A percentile compares a stretch with the other conserved stretches of the same genome.
Conservation (phyloP, 2,797 vertebrate genomes). For the Hephaestus fuliginosus region DNA sequence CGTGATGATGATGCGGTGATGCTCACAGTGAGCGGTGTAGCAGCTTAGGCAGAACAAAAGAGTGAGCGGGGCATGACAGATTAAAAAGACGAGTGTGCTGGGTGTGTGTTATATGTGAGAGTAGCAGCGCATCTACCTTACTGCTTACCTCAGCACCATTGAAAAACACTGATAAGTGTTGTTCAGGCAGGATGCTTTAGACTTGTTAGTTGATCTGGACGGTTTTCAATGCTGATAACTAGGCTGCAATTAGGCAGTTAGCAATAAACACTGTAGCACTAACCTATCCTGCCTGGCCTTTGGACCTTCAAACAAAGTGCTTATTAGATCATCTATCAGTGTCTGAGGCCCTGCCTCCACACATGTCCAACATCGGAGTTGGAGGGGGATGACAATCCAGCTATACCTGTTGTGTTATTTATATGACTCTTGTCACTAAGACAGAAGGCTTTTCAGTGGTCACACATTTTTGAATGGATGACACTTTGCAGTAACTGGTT, state of each 20-base stretch:
- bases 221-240: conserved; percentile 3
- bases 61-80: conserved; percentile 38
- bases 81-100: conserved; percentile 27
- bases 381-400: background rate
- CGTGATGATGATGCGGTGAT: conserved; percentile 14
- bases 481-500: background rate
- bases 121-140: background rate
- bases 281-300: background rate
- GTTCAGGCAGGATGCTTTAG: background rate
- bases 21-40: conserved; percentile 13
- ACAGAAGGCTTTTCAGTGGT: background rate
- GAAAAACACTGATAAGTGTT: background rate
- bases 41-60: conserved; percentile 45
- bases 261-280: background rate
- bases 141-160: background rate
- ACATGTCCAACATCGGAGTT: background rate
- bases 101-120: conserved; percentile 7
- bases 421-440: conserved; percentile 2
- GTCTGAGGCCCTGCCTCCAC: no score
- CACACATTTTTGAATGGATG: background rate
- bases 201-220: background rate
- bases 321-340: background rate
- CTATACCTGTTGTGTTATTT: background rate
- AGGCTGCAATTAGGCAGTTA: background rate
- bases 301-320: background rate